Evolutionary conservation across 1,140 invertebrate genomes (phyloP).

Genomic region (Drosophila rhopaloa): DNA sequence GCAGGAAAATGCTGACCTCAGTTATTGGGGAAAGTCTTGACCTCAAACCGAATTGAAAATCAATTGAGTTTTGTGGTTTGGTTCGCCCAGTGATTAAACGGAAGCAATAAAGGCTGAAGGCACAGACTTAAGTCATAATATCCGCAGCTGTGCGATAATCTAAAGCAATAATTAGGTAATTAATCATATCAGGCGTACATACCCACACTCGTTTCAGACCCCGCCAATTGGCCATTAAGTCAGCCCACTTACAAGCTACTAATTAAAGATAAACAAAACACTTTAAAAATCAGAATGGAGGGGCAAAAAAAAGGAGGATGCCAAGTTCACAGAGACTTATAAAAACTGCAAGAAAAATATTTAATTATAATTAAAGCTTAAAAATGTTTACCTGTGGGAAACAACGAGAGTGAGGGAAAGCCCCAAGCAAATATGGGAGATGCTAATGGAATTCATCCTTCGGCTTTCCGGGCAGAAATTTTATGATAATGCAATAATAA

Average conservation of each 20-base stretch:
- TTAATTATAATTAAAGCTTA: conserved; percentile 59
- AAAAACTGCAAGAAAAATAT: conserved; percentile 71
- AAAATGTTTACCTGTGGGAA: conserved; percentile 65
- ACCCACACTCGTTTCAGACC: conserved; percentile 11
- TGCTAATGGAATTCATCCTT: conserved; percentile 11
- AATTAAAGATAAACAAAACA: conserved; percentile 79
- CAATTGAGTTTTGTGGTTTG: conserved; percentile 27
- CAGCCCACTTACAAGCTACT: conserved; percentile 43
- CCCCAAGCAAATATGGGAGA: conserved; percentile 12
- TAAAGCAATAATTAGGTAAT: conserved; percentile 77
- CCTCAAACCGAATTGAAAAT: conserved; percentile 32
- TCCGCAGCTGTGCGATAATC: conserved; percentile 61
- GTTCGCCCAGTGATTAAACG: conserved; percentile 51
- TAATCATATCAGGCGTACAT: conserved; percentile 61
- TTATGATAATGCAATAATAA: conserved; percentile 32
- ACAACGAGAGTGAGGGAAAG: conserved; percentile 13
- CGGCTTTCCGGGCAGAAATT: not conserved
- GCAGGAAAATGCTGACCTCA: conserved; percentile 43
- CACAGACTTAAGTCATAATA: conserved; percentile 41
- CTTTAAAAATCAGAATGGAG: conserved; percentile 58
- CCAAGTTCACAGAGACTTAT: conserved; percentile 18
- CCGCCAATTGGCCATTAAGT: conserved; percentile 57
- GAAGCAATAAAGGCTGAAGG: conserved; percentile 43
- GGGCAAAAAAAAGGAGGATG: not conserved
- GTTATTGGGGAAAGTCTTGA: conserved; percentile 7